Base-by-base conservation (phyloP, 2,888 invertebrate species). In the Watsonalla cultraria region DNA sequence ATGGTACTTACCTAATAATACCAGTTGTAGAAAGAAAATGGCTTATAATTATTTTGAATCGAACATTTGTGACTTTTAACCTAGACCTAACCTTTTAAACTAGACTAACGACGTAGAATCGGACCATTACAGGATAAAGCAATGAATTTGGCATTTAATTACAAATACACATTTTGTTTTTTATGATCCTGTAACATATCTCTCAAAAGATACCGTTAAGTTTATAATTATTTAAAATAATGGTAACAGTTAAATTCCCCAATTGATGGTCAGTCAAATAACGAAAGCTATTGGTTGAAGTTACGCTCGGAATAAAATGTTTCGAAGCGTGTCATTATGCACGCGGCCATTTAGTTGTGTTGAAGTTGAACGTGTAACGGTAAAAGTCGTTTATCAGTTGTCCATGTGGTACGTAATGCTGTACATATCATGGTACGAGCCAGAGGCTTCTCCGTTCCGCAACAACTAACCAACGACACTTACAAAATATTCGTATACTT, bases 381-480 rank as follows among this genome's bases (percentile, higher is more conserved):
- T 88, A 79, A 81, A 77, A 64, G 73, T 64, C 80, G 82, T 83
- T 80, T 82, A 77, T 76, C 75, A 74, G 72, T 76, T 72, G 72
- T 74, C 76, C 72, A 74, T 74, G 74, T 75, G 67, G 68, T 70
- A 72, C 71, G 58, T 74, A 72, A 69, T 67, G 65, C 65, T 70
- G 73, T 75, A 68, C 74, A 71, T 68, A 61, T 60, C 58, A 54
- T 51, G 62, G 58, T 52, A 55, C 62, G 57, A 64, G 62, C 57
- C 62, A 65, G 57, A 53, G 46, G 65, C 62, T 62, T 60, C 59
- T 62, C 59, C 69, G 76, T 76, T 76, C 70, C 74, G 71, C 74
- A 65, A 63, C 71, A 69, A 54, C 65, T n/a, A 61, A 61, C 14
- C 49, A 39, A 39, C 49, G 37, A 48, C 48, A 48, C 6, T 48